Evolutionary conservation across 2,888 invertebrate species (phyloP), one percentile per base, ranked within the genome.

Genomic region (Iselma pallidipennis): DNA sequence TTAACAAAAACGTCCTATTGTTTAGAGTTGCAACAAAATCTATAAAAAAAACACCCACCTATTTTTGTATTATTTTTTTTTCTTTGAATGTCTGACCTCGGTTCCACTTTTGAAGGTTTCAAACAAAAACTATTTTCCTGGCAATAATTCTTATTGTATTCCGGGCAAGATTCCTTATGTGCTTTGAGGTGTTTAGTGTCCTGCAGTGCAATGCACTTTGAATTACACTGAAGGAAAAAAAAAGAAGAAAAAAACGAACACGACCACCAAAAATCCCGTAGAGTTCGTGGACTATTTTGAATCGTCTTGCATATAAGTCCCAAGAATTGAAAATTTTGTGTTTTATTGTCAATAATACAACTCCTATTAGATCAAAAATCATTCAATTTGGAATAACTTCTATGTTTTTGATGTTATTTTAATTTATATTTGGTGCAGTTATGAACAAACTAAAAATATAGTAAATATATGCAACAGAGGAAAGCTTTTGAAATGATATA

Each of bases 131-230:
- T 76, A 76, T 76, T 76, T 77, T 71, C 76, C 75, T 69, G 72
- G 75, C 76, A 69, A 77, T 78, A 78, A 78, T 74, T 78, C 77
- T 77, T 71, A 60, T 60, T 37, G 37, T 65, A 63, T 57, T 65
- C 59, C 64, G 68, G 71, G 75, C 75, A 74, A 77, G 76, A 76
- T 77, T 77, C 76, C 72, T 53, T 71, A 62, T 67, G 70, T 68
- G 71, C 72, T 70, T 70, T 72, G 72, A 75, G 75, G 75, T 76
- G 74, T 73, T 74, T 74, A 70, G 71, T 69, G 71, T 72, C 72
- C 71, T 65, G 70, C 65, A 70, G 78, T 71, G 77, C 77, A 76
- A 74, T 75, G 78, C 71, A 78, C 77, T 77, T 71, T 76, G 72
- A 77, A 78, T 77, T 76, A 70, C 74, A 68, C 66, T 58, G 70